Conservation (phyloP, 2,888 invertebrate genomes). For the Strigamia crassipes region DNA sequence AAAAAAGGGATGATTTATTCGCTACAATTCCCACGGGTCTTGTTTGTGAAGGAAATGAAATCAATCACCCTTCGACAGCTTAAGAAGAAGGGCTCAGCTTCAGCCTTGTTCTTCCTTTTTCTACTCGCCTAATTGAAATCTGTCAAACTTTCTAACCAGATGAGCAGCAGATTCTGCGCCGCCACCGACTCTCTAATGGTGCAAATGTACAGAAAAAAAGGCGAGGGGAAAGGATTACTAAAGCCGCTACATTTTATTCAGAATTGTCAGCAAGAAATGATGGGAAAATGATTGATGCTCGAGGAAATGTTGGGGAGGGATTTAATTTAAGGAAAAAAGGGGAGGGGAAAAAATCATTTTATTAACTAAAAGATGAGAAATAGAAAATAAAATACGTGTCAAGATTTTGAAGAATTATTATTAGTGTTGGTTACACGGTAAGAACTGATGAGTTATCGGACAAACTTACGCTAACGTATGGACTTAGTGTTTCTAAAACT, state of each 20-base stretch:
- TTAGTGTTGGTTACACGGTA: no score
- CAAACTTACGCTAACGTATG: no score
- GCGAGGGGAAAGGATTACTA: constrained; percentile 18
- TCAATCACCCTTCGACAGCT: constrained; percentile 38
- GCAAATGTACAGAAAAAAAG: constrained; percentile 3
- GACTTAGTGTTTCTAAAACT: no score
- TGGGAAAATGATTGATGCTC: constrained; percentile 28
- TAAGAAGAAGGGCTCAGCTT: constrained; percentile 30
- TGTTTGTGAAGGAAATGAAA: constrained; percentile 40
- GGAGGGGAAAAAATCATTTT: background rate
- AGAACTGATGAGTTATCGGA: no score
- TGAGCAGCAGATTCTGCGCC: constrained; percentile 19
- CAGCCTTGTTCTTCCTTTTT: constrained; percentile 40
- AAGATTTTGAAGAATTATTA: background rate
- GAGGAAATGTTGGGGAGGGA: background rate
- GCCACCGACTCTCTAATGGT: constrained; percentile 17
- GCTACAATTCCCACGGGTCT: constrained; percentile 20
- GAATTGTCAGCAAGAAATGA: constrained; percentile 30
- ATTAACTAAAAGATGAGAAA: background rate
- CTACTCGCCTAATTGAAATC: constrained; percentile 42
- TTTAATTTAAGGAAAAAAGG: background rate
- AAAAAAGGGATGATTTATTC: constrained; percentile 27
- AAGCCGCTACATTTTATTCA: constrained; percentile 29
- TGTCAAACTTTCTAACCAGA: constrained; percentile 40
- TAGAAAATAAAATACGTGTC: background rate